Evolutionary conservation across 1,140 invertebrate genomes (phyloP), one percentile per base, ranked within the genome.

Genomic region (Temnothorax nylanderi): DNA sequence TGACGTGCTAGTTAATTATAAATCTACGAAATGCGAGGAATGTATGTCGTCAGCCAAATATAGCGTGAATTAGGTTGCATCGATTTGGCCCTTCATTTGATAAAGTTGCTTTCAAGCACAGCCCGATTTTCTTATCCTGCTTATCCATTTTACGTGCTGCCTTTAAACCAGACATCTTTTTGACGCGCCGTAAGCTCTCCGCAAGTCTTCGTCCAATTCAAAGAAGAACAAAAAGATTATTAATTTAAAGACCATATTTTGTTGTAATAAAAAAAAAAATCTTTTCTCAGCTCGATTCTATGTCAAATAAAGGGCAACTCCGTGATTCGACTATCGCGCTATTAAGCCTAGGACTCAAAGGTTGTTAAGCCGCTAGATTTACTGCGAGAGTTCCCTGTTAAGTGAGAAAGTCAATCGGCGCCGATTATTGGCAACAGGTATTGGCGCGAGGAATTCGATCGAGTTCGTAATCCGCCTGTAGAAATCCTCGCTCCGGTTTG

Each of bases 361-460:
- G 26, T 26, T 26, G 26, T 18, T 5, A 11, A 10, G 3, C 21
- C 8, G 18, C 41, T 56, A 26, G 49, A 80, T 47, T 37, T 1
- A 32, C 34, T 37, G 3, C 58, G 41, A 32, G 21, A 56, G 37
- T 62, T 65, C n/a, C 54, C 49, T 16, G 18, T n/a, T 44, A 76
- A 85, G 62, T 76, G 64, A 56, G 64, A 85, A 84, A 88, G 78
- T 85, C 56, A 62, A 64, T 75, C 56, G 65, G 74, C 75, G 47
- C 37, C 37, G 65, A 87, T 90, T 81, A 84, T 60, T 65, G 89
- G 89, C 89, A 90, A 90, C 88, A 90, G 89, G 89, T 90, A 87
- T 60, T 78, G 69, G 32, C 41, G 32, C 41, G 16, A 54, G 21
- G 74, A 65, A 67, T 47, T 51, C 67, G 81, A 80, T 89, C 51